Percentiles rank a stretch among this genome's conserved stretches.
Conservation (phyloP, 2,113 vertebrate genomes). For the Glaucomys volans region DNA sequence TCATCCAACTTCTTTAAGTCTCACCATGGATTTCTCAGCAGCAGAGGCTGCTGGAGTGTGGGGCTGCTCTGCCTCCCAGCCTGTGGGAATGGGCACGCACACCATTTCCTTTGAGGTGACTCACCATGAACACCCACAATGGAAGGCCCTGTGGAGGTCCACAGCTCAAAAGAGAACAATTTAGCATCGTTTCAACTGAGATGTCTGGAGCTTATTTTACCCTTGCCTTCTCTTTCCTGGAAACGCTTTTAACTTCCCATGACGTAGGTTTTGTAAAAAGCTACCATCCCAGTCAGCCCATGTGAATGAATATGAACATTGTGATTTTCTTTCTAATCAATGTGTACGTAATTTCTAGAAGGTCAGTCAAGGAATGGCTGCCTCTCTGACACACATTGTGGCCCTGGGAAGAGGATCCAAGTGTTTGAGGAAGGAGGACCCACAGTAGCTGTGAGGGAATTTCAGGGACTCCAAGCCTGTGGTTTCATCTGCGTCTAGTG, state of each 20-base stretch:
- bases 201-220: not conserved
- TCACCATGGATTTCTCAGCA: not conserved
- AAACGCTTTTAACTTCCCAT: slow-evolving; percentile 40
- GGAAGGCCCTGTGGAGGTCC: not conserved
- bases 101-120: slow-evolving; percentile 33
- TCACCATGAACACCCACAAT: not conserved
- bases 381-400: too few relatives aligned
- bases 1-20: not conserved
- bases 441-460: not conserved
- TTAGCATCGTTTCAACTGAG: not conserved
- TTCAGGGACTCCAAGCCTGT: not conserved
- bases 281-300: not conserved
- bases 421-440: not conserved
- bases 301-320: not conserved
- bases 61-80: accelerated
- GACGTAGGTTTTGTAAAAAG: not conserved
- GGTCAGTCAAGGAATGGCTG: not conserved
- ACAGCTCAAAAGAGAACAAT: not conserved
- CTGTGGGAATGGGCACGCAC: not conserved
- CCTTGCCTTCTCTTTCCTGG: not conserved
- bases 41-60: not conserved
- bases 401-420: not conserved
- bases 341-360: not conserved
- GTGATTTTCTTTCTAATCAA: not conserved
- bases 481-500: not conserved